Base-by-base conservation (phyloP, 2,888 invertebrate genomes). In the Lypha dubia region DNA sequence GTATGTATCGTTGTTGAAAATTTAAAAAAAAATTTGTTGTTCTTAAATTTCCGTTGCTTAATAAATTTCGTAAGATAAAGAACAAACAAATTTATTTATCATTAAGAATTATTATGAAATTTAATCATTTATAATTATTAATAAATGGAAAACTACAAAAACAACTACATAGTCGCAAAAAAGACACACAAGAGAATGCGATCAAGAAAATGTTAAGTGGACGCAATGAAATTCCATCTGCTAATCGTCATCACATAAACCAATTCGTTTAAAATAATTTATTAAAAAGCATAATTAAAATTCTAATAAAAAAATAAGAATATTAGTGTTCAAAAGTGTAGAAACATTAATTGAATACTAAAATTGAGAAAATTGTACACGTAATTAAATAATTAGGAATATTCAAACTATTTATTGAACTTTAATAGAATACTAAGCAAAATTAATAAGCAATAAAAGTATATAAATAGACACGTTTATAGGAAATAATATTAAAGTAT, bases 161-260 rank as follows among this genome's bases (percentile, higher is more conserved):
- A 9, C 20, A 44, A 44, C 17, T n/a, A n/a, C n/a, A 15, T 17
- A 1, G 3, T 1, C 20, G 32, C 13, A 7, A 58, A 58, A 49
- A 58, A 44, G 3, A 15, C 20, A 13, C 63, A 51, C 32, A 53
- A 46, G n/a, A n/a, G n/a, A 51, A 62, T 56, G 56, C 28, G 13
- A 17, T 67, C 22, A 41, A 22, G 28, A 6, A 24, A 70, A 56
- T 53, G n/a, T 35, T 8, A 28, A 41, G 17, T 56, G 51, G 32
- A 60, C 15, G 53, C 24, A 76, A 49, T 32, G 17, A 83, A 82
- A 71, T 70, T 82, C 70, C 70, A 32, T 6, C 38, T 58, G 60
- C 58, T 46, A 65, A 71, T 65, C 63, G 70, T 82, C 49, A 68
- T 60, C 41, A 68, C 51, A 32, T 76, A 22, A 58, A 67, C 3